phyloP scores from a whole-genome alignment of 2,797 vertebrate genomes.

The Enteromius trimaculatus region DNA sequence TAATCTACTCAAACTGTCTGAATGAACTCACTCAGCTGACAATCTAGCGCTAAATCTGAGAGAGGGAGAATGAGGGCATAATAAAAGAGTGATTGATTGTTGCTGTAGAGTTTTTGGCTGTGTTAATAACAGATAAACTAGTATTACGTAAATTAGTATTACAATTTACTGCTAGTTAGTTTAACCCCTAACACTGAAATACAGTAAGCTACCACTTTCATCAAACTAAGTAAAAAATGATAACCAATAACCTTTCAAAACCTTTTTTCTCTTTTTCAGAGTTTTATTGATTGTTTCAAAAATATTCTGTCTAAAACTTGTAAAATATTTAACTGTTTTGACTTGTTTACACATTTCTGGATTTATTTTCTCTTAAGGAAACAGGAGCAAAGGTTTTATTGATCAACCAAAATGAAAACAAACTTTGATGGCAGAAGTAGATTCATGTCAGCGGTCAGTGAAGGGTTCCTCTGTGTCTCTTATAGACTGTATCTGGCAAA shows the following conservation, averaged over 20 bases:
- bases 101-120: neutral
- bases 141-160: too few relatives aligned
- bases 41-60: neutral
- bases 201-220: neutral
- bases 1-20: too few relatives aligned
- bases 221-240: neutral
- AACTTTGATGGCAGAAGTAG: slow-evolving; percentile 26
- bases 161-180: neutral
- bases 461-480: neutral
- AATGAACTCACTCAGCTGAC: too few relatives aligned
- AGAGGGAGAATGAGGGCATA: neutral
- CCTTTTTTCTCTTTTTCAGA: neutral
- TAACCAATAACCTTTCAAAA: slow-evolving; percentile 1
- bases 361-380: slow-evolving; percentile 21
- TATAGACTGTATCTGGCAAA: neutral
- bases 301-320: slow-evolving; percentile 16
- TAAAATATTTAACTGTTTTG: slow-evolving; percentile 30
- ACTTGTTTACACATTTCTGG: slow-evolving; percentile 34
- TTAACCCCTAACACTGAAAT: neutral
- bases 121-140: neutral
- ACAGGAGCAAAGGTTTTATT: slow-evolving; percentile 12
- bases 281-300: slow-evolving; percentile 15
- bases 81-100: neutral
- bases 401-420: slow-evolving; percentile 40
- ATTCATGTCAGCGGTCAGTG: neutral